A percentile compares a stretch with the other conserved stretches of the same genome.
These are phyloP conservation scores for Pinna nobilis DNA, from an alignment of 1,140 invertebrate species.

Conservation along the genomic window DNA sequence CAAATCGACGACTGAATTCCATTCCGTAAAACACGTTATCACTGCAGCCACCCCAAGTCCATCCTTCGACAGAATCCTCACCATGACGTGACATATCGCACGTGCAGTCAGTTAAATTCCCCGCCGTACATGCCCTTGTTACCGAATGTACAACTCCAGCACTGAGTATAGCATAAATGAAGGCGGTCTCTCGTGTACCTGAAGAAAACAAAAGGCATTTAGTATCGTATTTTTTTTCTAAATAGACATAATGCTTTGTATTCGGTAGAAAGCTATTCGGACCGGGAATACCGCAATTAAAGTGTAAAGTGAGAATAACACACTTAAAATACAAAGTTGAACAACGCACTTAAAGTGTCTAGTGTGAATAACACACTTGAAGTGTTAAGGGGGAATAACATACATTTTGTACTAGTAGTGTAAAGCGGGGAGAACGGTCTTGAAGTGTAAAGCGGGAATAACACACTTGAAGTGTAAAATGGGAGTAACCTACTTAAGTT, in stretches of 20 bases:
- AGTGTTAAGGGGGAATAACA: too few species aligned
- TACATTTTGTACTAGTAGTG: too few species aligned
- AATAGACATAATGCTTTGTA: too few species aligned
- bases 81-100: slow-evolving; percentile 77
- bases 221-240: too few species aligned
- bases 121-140: slow-evolving; percentile 80
- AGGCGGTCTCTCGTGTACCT: slow-evolving; percentile 83
- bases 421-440: too few species aligned
- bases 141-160: slow-evolving; percentile 82
- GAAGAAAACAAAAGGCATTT: slow-evolving; percentile 50
- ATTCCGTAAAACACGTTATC: slow-evolving; percentile 81
- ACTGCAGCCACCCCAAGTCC: slow-evolving; percentile 83
- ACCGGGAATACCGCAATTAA: too few species aligned
- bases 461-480: too few species aligned
- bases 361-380: too few species aligned
- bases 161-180: slow-evolving; percentile 81
- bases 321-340: background rate
- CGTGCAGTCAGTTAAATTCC: slow-evolving; percentile 81
- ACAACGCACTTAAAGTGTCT: background rate
- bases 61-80: slow-evolving; percentile 76
- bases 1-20: slow-evolving; percentile 79
- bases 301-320: too few species aligned
- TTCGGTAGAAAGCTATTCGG: too few species aligned
- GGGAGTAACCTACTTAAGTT: too few species aligned
- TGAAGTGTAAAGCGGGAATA: too few species aligned